Evolutionary conservation across 2,888 invertebrate species (phyloP), one percentile per base, ranked within the genome.

Genomic region (Copidosoma aretas): DNA sequence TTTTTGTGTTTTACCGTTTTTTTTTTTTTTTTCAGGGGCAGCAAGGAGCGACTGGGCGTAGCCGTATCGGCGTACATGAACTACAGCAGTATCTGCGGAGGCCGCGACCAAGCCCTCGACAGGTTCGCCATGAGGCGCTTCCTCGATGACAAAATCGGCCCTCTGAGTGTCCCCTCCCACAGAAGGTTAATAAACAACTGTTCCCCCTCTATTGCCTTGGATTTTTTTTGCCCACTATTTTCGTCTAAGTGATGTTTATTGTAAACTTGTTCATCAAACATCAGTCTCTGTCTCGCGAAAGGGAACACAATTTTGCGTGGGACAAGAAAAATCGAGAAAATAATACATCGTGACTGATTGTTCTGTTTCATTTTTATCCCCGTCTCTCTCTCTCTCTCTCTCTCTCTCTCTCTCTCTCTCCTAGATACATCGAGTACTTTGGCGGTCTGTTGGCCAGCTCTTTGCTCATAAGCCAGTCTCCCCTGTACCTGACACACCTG

Each of bases 31-130:
- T 32, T 8, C 32, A 92, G 93, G 87, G 94, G 94, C 53, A 92
- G 91, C 80, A 89, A 93, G 77, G 94, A 94, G 79, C 89, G 95
- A 67, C 87, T 94, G 43, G 95, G 95, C 57, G 92, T 95, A 62
- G 89, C 95, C 73, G 92, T 96, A 72, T 93, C 95, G 24, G 94
- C 95, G 17, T 96, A 95, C 86, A 93, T 96, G 91, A 93, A 95
- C 86, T 97, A 96, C 86, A 93, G 94, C 75, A 93, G 91, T 80
- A 95, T 97, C 79, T 96, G 95, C 85, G 94, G 94, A 64, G 88
- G 88, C 77, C 84, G 85, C 3, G 91, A 91, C 81, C 91, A 93
- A 82, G 94, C 95, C 14, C 88, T 96, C 77, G 96, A 97, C 86
- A 88, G 95, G 80, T 95, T 94, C 85, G 94, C 95, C 59, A 97